A percentile compares a stretch with the other conserved stretches of the same genome.
Conservation (phyloP, 2,888 invertebrate genomes). For the Eupithecia vulgata region DNA sequence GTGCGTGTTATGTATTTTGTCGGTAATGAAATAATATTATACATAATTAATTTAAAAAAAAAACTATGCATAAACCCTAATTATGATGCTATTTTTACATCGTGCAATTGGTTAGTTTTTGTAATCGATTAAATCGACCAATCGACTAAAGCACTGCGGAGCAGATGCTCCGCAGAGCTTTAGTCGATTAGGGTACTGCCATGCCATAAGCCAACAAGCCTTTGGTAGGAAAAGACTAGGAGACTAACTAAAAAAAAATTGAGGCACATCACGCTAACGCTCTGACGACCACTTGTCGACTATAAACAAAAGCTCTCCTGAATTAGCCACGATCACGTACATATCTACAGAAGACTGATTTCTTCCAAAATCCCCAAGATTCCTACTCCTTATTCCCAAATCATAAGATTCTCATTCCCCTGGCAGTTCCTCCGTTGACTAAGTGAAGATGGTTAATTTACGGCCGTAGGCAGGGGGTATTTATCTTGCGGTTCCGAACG, state of each 20-base stretch:
- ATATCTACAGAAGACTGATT: slow-evolving; percentile 40
- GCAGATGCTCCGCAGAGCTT: background rate
- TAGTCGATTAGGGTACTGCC: background rate
- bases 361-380: slow-evolving; percentile 28
- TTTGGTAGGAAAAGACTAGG: no score
- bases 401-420: slow-evolving; percentile 24
- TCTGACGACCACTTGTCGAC: background rate
- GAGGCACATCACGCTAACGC: background rate
- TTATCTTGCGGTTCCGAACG: slow-evolving; percentile 38
- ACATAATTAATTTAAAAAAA: no score
- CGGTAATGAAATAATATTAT: no score
- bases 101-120: background rate
- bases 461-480: slow-evolving; percentile 37
- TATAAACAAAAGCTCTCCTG: slow-evolving; percentile 19
- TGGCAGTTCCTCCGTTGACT: slow-evolving; percentile 27
- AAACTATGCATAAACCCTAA: no score
- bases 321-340: slow-evolving; percentile 41
- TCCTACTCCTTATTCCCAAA: slow-evolving; percentile 18
- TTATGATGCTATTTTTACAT: background rate
- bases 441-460: slow-evolving; percentile 42
- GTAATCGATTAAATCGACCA: no score
- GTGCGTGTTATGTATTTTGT: no score
- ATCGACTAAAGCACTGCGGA: no score
- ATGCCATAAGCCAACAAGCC: no score
- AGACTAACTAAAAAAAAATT: background rate